Evolutionary conservation across 1,140 invertebrate genomes (phyloP).

Genomic region (Sycophila sp.): DNA sequence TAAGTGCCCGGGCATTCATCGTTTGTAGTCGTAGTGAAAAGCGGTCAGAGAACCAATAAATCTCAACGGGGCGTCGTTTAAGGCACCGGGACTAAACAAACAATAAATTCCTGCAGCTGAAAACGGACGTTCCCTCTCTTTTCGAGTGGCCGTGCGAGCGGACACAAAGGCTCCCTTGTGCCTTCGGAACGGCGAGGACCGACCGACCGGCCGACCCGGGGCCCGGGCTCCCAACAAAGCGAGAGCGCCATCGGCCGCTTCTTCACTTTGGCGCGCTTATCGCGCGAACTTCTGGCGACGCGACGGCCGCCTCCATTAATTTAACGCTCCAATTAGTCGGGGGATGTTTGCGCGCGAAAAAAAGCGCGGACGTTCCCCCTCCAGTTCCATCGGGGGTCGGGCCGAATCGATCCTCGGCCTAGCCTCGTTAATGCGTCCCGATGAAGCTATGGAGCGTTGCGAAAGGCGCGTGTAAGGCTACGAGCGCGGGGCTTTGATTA

Average conservation of each 20-base stretch:
- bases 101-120: slow-evolving; percentile 50
- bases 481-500: slow-evolving; percentile 14
- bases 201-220: too few species aligned
- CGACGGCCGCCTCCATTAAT: too few species aligned
- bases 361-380: neutral
- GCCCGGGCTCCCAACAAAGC: neutral
- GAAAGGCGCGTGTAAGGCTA: neutral
- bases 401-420: neutral
- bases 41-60: slow-evolving; percentile 30
- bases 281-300: too few species aligned
- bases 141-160: neutral
- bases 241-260: neutral
- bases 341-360: too few species aligned
- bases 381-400: neutral
- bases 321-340: too few species aligned
- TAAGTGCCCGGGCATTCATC: slow-evolving; percentile 25
- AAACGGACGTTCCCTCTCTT: slow-evolving; percentile 27
- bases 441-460: neutral
- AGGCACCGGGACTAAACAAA: slow-evolving; percentile 51
- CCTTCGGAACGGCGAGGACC: too few species aligned
- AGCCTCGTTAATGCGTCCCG: too few species aligned
- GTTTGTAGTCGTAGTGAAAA: slow-evolving; percentile 13
- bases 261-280: too few species aligned
- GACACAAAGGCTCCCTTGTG: slow-evolving; percentile 22
- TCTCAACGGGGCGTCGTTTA: slow-evolving; percentile 37